Evolutionary conservation across 2,888 invertebrate species (phyloP).

Genomic region (Aromia moschata): DNA sequence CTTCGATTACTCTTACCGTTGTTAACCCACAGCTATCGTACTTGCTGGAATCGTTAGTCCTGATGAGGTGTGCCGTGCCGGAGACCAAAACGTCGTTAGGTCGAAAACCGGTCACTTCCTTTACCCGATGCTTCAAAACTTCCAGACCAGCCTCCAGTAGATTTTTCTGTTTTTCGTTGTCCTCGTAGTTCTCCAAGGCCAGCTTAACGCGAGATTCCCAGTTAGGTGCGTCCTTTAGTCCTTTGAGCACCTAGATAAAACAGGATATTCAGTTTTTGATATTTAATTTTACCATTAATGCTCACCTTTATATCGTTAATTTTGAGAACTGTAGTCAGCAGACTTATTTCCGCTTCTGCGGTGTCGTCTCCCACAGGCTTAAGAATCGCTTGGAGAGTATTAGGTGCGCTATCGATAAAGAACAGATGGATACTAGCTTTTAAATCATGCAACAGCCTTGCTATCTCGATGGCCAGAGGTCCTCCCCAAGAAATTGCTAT

Average conservation of each 20-base stretch:
- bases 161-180: constrained; percentile 42
- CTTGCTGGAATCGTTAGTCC: constrained; percentile 57
- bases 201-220: constrained; percentile 52
- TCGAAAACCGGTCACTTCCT: constrained; percentile 45
- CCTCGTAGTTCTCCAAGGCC: constrained; percentile 46
- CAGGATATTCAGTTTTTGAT: too few relatives aligned
- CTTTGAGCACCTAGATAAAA: constrained; percentile 52
- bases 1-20: constrained; percentile 56
- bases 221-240: constrained; percentile 44
- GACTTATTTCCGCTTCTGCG: constrained; percentile 63
- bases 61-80: constrained; percentile 54
- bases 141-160: constrained; percentile 46
- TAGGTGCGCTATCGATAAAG: constrained; percentile 85
- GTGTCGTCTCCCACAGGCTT: constrained; percentile 61
- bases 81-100: constrained; percentile 49
- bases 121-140: constrained; percentile 49
- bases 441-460: constrained; percentile 72
- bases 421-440: constrained; percentile 69
- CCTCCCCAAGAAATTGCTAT: constrained; percentile 92
- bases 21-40: constrained; percentile 57
- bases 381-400: constrained; percentile 70
- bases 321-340: constrained; percentile 69
- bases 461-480: constrained; percentile 81
- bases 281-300: too few relatives aligned
- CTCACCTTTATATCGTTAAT: constrained; percentile 57